phyloP scores from a whole-genome alignment of 2,113 vertebrate genomes.

The Pelodiscus sinensis region DNA sequence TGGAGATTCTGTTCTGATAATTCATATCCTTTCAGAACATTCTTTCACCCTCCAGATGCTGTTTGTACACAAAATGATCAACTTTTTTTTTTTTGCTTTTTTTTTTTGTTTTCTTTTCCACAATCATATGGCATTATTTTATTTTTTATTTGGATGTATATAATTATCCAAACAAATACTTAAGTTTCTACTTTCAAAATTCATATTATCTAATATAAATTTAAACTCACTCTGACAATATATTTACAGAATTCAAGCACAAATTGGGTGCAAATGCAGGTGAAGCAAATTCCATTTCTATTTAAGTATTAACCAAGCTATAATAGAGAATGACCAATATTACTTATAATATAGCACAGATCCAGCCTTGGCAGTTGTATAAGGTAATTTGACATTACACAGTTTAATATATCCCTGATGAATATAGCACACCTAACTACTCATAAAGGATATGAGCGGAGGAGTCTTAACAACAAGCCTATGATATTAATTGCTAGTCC shows the following conservation, averaged over 20 bases:
- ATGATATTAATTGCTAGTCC: constrained; percentile 42
- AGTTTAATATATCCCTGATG: background rate
- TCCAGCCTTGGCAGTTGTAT: constrained; percentile 2
- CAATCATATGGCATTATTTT: background rate
- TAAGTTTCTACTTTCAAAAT: background rate
- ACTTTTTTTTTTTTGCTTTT: background rate
- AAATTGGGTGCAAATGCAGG: constrained; percentile 54
- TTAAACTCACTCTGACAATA: constrained; percentile 13
- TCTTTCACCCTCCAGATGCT: background rate
- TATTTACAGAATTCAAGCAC: constrained; percentile 35
- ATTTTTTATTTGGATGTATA: background rate
- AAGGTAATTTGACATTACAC: constrained; percentile 15
- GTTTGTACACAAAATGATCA: background rate
- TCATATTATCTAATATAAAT: background rate
- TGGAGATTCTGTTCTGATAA: background rate
- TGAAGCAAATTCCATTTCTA: constrained; percentile 13
- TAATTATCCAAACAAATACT: background rate
- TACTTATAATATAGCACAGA: background rate
- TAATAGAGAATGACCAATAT: constrained; percentile 37
- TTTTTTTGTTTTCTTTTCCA: background rate
- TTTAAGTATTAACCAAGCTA: constrained; percentile 21
- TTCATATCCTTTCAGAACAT: background rate
- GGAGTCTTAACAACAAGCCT: background rate
- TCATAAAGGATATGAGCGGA: background rate
- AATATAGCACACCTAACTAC: background rate